These are phyloP conservation scores for Pachyuromys duprasi DNA, from an alignment of 2,797 vertebrate genomes.

Conservation along the genomic window DNA sequence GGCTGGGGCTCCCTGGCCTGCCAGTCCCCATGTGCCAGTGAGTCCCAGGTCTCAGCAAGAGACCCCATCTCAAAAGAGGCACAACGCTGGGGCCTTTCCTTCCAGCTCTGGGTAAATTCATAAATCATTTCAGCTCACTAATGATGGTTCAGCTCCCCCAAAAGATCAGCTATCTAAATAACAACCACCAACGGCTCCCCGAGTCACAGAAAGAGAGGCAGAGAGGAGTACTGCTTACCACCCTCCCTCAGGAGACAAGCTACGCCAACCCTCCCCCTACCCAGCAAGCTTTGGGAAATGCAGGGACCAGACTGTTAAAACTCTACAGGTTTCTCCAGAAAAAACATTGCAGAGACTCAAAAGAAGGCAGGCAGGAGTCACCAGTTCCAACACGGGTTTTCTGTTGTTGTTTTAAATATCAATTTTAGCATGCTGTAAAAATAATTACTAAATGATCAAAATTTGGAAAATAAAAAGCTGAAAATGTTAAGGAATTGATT, in stretches of 20 bases:
- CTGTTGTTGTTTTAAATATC: conserved; percentile 18
- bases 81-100: no score
- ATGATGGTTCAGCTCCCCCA: background rate
- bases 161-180: background rate
- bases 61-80: background rate
- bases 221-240: background rate
- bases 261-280: background rate
- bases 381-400: background rate
- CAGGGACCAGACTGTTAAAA: background rate
- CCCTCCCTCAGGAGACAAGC: background rate
- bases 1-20: background rate
- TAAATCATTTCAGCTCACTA: conserved; percentile 24
- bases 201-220: background rate
- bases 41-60: background rate
- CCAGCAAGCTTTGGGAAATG: background rate
- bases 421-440: conserved; percentile 14
- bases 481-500: conserved; percentile 43
- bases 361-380: background rate
- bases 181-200: background rate
- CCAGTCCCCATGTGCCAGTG: background rate
- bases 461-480: background rate
- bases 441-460: conserved; percentile 30
- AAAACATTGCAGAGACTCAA: conserved; percentile 4
- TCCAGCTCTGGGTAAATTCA: background rate
- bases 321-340: background rate